These are phyloP conservation scores for Melieria crassipennis DNA, from an alignment of 2,888 invertebrate genomes.

Conservation along the genomic window DNA sequence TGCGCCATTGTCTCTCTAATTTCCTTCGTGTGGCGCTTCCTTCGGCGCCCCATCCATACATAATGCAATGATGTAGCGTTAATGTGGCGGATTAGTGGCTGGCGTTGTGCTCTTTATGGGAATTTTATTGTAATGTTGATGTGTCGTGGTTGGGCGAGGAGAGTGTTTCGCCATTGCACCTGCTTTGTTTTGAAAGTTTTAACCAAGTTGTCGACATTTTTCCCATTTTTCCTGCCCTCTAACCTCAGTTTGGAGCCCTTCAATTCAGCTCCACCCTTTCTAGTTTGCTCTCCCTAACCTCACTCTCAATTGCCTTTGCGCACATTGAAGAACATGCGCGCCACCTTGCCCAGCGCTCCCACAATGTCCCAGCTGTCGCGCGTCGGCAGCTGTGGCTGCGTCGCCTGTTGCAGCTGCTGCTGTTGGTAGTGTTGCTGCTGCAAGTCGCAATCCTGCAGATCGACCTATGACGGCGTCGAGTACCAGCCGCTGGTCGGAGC, in stretches of 20 bases:
- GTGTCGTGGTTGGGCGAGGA: neutral
- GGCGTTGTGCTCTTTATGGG: constrained; percentile 30
- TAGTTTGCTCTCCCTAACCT: neutral
- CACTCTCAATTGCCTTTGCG: constrained; percentile 48
- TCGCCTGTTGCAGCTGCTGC: constrained; percentile 34
- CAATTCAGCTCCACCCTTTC: neutral
- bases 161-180: neutral
- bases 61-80: constrained; percentile 37
- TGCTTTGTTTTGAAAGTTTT: neutral
- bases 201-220: too few relatives aligned
- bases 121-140: constrained; percentile 41
- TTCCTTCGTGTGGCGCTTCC: constrained; percentile 6
- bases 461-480: constrained; percentile 76
- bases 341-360: constrained; percentile 59
- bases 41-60: neutral
- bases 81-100: constrained; percentile 37
- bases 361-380: constrained; percentile 58
- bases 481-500: constrained; percentile 81
- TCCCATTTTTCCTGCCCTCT: neutral
- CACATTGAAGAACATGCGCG: constrained; percentile 60
- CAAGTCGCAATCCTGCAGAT: constrained; percentile 44
- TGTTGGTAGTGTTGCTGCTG: constrained; percentile 29
- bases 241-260: neutral
- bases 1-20: constrained; percentile 4
- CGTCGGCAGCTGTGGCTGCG: constrained; percentile 18